These are phyloP conservation scores for Limenitis camilla DNA, from an alignment of 2,888 invertebrate species.

Conservation along the genomic window DNA sequence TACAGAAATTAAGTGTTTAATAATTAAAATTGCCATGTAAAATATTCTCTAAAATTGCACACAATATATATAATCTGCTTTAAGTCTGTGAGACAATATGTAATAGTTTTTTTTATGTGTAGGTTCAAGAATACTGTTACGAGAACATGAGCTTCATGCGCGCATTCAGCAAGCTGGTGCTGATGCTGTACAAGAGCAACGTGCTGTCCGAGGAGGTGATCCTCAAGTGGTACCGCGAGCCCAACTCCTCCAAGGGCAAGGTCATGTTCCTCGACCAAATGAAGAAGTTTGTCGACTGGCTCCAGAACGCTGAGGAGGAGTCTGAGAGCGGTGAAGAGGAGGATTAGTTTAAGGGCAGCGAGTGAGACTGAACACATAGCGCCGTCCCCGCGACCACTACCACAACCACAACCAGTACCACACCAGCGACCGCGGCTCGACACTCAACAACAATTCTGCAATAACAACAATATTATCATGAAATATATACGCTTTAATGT, in stretches of 20 bases:
- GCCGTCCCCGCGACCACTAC: conserved; percentile 31
- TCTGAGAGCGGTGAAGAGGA: conserved; percentile 73
- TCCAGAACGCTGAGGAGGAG: conserved; percentile 95
- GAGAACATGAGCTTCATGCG: conserved; percentile 99
- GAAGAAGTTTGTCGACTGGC: conserved; percentile 98
- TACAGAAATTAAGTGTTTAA: neutral
- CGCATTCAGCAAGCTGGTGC: conserved; percentile 97
- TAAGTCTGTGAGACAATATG: neutral
- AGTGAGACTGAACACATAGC: conserved; percentile 60
- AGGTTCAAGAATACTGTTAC: conserved; percentile 97
- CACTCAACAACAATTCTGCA: too few relatives aligned
- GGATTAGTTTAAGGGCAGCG: conserved; percentile 70
- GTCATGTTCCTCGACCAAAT: conserved; percentile 98
- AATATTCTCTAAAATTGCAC: too few relatives aligned
- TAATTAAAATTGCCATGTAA: too few relatives aligned
- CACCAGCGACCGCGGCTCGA: conserved; percentile 15
- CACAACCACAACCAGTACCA: conserved; percentile 22
- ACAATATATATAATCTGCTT: too few relatives aligned
- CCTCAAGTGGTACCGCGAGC: conserved; percentile 96
- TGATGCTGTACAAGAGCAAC: conserved; percentile 97
- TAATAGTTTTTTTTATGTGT: neutral
- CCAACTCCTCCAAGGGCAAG: conserved; percentile 94
- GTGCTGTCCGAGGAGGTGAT: conserved; percentile 96
- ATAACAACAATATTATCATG: too few relatives aligned
- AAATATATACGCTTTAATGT: too few relatives aligned